phyloP scores from a whole-genome alignment of 1,140 invertebrate species.

The Triops cancriformis region DNA sequence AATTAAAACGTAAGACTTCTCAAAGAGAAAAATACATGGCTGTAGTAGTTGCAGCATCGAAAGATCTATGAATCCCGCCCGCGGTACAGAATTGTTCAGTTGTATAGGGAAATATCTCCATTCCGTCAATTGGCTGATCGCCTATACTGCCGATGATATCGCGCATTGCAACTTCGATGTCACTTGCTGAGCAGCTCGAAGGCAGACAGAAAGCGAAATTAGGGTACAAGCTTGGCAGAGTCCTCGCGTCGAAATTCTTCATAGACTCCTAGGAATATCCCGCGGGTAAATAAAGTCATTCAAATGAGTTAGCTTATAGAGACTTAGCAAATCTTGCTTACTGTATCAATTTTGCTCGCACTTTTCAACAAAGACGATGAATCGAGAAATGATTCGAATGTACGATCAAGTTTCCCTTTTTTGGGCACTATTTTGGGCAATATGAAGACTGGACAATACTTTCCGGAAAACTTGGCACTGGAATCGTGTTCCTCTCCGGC shows the following conservation, averaged over 20 bases:
- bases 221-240: background rate
- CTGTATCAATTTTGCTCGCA: background rate
- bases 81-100: background rate
- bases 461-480: background rate
- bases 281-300: background rate
- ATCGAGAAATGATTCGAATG: background rate
- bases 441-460: conserved; percentile 19
- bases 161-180: background rate
- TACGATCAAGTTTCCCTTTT: background rate
- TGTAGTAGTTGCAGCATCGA: background rate
- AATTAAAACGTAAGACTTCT: too few relatives aligned
- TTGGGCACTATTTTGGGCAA: background rate
- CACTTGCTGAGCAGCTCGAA: background rate
- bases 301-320: conserved; percentile 3
- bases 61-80: background rate
- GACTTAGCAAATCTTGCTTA: too few relatives aligned
- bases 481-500: background rate
- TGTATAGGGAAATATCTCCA: background rate
- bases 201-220: conserved; percentile 1
- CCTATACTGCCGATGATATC: background rate
- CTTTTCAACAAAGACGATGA: background rate
- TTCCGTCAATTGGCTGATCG: background rate
- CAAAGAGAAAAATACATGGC: conserved; percentile 12
- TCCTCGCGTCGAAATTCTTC: background rate
- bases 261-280: background rate